Conservation (phyloP, 2,113 vertebrate genomes). For the Mobula birostris region DNA sequence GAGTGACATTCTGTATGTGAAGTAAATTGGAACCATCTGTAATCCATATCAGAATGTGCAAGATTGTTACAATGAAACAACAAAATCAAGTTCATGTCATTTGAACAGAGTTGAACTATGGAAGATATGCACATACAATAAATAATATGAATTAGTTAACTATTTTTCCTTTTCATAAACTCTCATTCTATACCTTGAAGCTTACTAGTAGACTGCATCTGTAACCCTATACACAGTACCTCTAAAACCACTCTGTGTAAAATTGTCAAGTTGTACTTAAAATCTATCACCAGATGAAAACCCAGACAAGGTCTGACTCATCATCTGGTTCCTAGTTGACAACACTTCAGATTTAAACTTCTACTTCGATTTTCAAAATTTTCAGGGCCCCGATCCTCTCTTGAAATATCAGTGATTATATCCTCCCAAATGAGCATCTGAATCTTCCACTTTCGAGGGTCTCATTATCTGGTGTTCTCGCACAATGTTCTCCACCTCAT, state of each 20-base stretch:
- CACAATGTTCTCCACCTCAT: neutral
- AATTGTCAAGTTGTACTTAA: neutral
- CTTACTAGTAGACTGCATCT: neutral
- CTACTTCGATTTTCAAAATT: neutral
- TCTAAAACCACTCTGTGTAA: neutral
- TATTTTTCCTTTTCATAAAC: neutral
- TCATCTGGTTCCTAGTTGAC: too few species aligned
- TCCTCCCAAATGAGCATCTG: too few species aligned
- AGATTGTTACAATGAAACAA: neutral
- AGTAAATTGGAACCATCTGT: neutral
- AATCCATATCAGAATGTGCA: neutral
- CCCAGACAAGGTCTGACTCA: neutral
- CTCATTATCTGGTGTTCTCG: neutral
- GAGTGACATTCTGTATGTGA: neutral
- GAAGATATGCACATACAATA: neutral
- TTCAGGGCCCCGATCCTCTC: neutral
- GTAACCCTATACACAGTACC: neutral
- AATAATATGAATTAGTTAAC: neutral
- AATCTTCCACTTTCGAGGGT: neutral
- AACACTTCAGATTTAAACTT: neutral
- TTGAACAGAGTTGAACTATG: neutral
- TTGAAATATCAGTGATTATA: too few species aligned
- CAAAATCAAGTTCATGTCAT: neutral
- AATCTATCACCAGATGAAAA: neutral
- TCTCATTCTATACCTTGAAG: neutral